Evolutionary conservation across 2,113 vertebrate genomes (phyloP).

Genomic region (Equus quagga): DNA sequence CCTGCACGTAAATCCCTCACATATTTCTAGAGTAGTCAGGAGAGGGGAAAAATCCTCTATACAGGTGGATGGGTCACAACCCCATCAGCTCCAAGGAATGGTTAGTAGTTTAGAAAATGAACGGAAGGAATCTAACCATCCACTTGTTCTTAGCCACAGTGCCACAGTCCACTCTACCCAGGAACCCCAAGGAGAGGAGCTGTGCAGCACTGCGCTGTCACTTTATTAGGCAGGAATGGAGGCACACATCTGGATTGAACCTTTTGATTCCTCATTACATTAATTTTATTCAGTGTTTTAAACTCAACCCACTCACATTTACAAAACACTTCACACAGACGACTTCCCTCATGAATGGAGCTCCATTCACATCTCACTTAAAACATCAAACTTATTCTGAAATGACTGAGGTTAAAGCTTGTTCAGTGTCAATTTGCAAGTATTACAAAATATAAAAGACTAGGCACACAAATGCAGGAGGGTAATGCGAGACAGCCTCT

Average conservation of each 20-base stretch:
- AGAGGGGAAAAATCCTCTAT: background rate
- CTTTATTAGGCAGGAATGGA: background rate
- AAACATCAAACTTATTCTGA: conserved; percentile 79
- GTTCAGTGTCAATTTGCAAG: conserved; percentile 76
- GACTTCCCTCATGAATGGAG: conserved; percentile 77
- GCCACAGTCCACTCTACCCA: background rate
- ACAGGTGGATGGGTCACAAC: conserved; percentile 13
- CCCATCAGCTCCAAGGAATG: background rate
- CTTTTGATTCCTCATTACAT: conserved; percentile 70
- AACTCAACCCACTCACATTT: conserved; percentile 81
- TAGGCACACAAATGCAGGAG: conserved; percentile 45
- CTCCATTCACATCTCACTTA: conserved; percentile 74
- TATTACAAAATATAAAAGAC: conserved; percentile 70
- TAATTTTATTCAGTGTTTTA: conserved; percentile 82
- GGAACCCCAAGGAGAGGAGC: background rate
- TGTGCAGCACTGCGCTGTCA: background rate
- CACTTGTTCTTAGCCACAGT: background rate
- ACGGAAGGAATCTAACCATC: background rate
- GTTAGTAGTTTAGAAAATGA: conserved; percentile 41
- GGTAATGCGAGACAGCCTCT: conserved; percentile 12
- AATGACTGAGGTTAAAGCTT: conserved; percentile 77
- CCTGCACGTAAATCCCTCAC: conserved; percentile 43
- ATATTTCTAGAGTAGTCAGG: conserved; percentile 12
- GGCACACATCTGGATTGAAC: conserved; percentile 72
- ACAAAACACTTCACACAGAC: conserved; percentile 82